Evolutionary conservation across 2,113 vertebrate species (phyloP).

Genomic region (Jacana jacana): DNA sequence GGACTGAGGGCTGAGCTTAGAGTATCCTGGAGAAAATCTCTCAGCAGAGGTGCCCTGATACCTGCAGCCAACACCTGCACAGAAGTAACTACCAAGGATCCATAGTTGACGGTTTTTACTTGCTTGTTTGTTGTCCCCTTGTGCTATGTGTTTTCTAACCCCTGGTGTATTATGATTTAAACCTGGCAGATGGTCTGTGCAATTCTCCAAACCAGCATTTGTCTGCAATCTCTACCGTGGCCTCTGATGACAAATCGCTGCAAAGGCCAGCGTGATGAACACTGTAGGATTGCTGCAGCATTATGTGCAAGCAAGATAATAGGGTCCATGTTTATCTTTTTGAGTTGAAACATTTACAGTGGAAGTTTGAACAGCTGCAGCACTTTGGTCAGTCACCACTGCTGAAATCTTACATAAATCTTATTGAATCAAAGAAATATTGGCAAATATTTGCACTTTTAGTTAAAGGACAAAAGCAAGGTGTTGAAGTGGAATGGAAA

Average conservation of each 20-base stretch:
- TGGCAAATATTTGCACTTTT: neutral
- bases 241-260: neutral
- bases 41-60: fast-evolving
- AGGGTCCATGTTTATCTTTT: neutral
- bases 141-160: neutral
- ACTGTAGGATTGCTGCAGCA: neutral
- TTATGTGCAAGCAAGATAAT: neutral
- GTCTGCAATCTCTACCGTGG: neutral
- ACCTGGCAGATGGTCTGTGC: neutral
- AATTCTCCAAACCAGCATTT: neutral
- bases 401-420: neutral
- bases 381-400: neutral
- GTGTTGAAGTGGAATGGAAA: neutral
- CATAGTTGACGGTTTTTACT: neutral
- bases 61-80: neutral
- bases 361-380: neutral
- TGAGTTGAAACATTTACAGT: neutral
- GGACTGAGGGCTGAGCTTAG: neutral
- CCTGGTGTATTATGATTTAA: neutral
- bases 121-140: neutral
- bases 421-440: neutral
- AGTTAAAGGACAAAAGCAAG: neutral
- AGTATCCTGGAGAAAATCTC: neutral
- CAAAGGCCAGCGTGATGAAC: neutral
- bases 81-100: neutral